These are phyloP conservation scores for Dasypogon diadema DNA, from an alignment of 2,888 invertebrate genomes.

Conservation along the genomic window DNA sequence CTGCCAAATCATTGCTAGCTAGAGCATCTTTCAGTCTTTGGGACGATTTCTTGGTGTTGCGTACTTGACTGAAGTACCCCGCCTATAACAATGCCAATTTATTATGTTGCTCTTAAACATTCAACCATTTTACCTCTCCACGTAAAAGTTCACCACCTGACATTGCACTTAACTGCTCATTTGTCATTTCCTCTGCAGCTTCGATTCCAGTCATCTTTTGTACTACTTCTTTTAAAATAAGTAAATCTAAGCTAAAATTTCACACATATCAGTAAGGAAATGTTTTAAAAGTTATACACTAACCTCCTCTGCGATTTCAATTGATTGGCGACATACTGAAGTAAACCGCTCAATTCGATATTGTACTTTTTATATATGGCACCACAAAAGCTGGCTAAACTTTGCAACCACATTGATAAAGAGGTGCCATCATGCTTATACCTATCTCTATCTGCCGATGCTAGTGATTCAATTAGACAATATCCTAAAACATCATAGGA, in stretches of 20 bases:
- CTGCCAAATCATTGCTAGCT: slow-evolving; percentile 92
- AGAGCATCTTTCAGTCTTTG: slow-evolving; percentile 94
- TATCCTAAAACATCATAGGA: slow-evolving; percentile 97
- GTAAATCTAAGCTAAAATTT: slow-evolving; percentile 80
- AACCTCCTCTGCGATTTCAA: slow-evolving; percentile 96
- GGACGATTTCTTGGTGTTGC: slow-evolving; percentile 96
- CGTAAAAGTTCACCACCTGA: slow-evolving; percentile 95
- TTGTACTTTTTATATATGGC: slow-evolving; percentile 97
- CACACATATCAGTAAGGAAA: neutral
- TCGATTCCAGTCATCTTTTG: slow-evolving; percentile 99
- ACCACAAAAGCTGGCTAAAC: slow-evolving; percentile 95
- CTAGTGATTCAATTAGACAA: slow-evolving; percentile 93
- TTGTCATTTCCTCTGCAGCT: slow-evolving; percentile 94
- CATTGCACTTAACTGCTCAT: slow-evolving; percentile 96
- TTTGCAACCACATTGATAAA: slow-evolving; percentile 94
- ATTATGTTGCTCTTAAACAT: too few species aligned
- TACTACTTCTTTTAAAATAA: slow-evolving; percentile 96
- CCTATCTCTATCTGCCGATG: slow-evolving; percentile 79
- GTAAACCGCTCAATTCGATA: slow-evolving; percentile 92
- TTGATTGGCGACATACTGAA: slow-evolving; percentile 98
- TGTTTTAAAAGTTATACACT: neutral
- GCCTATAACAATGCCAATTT: slow-evolving; percentile 82
- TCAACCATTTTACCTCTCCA: slow-evolving; percentile 73
- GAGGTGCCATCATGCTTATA: slow-evolving; percentile 92
- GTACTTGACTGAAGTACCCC: slow-evolving; percentile 96